Conservation (phyloP, 2,113 vertebrate genomes). For the Indicator indicator region DNA sequence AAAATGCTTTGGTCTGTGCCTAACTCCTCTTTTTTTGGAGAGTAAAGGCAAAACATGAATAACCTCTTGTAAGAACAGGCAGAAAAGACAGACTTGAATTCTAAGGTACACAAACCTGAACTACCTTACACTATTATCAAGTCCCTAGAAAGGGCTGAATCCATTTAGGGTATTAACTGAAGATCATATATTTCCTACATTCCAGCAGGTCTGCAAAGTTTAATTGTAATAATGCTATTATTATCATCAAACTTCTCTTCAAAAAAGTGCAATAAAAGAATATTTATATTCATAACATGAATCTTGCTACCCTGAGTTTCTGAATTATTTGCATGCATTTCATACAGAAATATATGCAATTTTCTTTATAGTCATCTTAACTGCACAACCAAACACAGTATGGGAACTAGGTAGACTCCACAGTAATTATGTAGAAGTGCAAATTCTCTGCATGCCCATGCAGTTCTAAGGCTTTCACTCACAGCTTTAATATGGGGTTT, state of each 20-base stretch:
- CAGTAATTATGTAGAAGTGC: background rate
- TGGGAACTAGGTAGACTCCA: background rate
- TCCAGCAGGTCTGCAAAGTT: background rate
- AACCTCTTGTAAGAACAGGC: fast-evolving
- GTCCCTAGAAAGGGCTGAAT: background rate
- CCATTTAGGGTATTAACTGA: background rate
- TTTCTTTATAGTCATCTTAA: background rate
- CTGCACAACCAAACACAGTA: background rate
- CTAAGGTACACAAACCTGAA: background rate
- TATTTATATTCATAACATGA: background rate
- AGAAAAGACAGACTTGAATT: background rate
- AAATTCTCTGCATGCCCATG: background rate
- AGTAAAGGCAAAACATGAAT: background rate
- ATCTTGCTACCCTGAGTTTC: background rate
- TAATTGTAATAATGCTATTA: background rate
- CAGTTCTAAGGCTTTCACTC: background rate
- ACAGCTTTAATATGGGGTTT: background rate
- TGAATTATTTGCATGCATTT: background rate
- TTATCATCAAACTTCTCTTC: background rate
- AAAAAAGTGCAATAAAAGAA: background rate
- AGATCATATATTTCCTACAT: background rate
- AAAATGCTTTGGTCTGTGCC: background rate
- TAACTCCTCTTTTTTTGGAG: background rate
- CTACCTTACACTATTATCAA: background rate
- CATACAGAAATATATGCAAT: background rate